Percentiles rank a stretch among this genome's conserved stretches.
Evolutionary conservation across 2,113 vertebrate genomes (phyloP).

Genomic region (Aleadryas rufinucha): DNA sequence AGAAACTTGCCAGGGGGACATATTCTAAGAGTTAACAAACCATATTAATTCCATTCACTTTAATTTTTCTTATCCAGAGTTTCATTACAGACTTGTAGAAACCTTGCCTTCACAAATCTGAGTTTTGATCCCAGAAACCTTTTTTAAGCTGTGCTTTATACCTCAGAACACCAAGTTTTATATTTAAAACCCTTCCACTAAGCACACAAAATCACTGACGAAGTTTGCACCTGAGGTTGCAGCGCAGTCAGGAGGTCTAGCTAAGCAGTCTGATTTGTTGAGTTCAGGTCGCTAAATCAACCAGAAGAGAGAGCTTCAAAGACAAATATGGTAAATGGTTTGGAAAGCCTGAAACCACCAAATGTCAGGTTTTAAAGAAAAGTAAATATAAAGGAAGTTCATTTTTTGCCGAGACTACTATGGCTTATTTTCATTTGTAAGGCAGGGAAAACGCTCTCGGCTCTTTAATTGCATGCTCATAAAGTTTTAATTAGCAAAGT

Average conservation of each 20-base stretch:
- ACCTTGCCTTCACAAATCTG: background rate
- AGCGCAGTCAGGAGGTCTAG: background rate
- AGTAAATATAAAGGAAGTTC: background rate
- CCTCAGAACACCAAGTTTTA: background rate
- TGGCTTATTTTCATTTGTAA: background rate
- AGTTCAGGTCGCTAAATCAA: background rate
- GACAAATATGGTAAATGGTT: background rate
- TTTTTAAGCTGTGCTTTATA: background rate
- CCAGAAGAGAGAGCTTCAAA: background rate
- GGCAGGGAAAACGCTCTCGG: background rate
- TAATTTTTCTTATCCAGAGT: background rate
- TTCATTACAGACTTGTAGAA: background rate
- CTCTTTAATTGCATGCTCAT: constrained; percentile 49
- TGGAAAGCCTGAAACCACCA: background rate
- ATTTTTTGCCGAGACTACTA: background rate
- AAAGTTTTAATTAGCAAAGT: constrained; percentile 66
- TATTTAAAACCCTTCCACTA: background rate
- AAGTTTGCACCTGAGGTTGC: background rate
- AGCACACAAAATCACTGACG: background rate
- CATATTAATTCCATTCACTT: background rate
- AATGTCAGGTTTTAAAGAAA: background rate
- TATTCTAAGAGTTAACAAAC: background rate
- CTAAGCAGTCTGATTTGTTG: background rate
- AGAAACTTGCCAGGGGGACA: background rate
- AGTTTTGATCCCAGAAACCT: background rate